Evolutionary conservation across 2,797 vertebrate genomes (phyloP).

Genomic region (Sparus aurata): DNA sequence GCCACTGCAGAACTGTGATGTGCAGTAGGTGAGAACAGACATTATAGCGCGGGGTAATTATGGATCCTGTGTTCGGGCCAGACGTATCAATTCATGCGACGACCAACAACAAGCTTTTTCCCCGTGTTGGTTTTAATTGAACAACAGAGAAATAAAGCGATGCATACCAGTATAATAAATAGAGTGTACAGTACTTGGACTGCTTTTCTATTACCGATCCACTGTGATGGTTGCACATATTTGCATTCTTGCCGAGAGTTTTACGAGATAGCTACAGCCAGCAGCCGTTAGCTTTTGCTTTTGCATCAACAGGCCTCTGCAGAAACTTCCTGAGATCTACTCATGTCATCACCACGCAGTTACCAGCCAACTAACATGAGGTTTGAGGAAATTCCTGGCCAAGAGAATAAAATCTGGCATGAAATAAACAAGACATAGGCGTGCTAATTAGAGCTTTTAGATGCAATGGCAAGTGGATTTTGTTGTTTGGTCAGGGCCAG

Average conservation of each 20-base stretch:
- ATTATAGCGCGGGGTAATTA: slow-evolving; percentile 41
- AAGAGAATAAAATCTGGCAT: background rate
- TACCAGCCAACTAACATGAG: background rate
- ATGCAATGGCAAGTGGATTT: background rate
- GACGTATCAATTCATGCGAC: slow-evolving; percentile 20
- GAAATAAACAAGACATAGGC: background rate
- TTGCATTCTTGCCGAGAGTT: background rate
- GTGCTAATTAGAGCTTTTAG: background rate
- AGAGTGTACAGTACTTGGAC: background rate
- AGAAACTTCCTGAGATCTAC: too few relatives aligned
- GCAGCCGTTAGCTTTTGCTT: slow-evolving; percentile 2
- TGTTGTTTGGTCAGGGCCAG: background rate
- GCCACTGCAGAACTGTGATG: slow-evolving; percentile 49
- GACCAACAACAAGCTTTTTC: slow-evolving; percentile 10
- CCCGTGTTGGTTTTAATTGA: slow-evolving; percentile 1
- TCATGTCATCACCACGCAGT: background rate
- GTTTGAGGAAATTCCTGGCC: background rate
- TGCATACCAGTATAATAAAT: slow-evolving; percentile 1
- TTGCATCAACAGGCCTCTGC: background rate
- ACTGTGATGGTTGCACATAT: background rate
- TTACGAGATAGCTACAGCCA: background rate
- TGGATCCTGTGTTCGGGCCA: slow-evolving; percentile 23
- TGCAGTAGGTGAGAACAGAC: slow-evolving; percentile 54
- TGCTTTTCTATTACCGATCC: slow-evolving; percentile 1
- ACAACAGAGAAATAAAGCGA: slow-evolving; percentile 17